phyloP scores from a whole-genome alignment of 1,140 invertebrate species.

The Plodia interpunctella region DNA sequence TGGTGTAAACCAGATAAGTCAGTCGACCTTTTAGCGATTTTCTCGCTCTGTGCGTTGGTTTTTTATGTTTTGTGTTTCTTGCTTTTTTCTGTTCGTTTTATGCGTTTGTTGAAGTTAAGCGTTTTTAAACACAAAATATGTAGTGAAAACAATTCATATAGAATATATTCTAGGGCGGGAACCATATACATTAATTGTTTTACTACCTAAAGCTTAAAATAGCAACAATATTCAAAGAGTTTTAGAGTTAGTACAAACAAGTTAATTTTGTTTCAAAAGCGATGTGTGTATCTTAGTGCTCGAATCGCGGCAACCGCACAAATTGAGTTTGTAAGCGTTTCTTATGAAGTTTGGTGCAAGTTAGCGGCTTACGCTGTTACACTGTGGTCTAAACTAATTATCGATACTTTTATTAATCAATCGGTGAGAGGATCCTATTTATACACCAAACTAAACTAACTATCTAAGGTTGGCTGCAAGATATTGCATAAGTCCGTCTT shows the following conservation, averaged over 20 bases:
- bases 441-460: too few relatives aligned
- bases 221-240: neutral
- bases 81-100: neutral
- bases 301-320: neutral
- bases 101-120: too few relatives aligned
- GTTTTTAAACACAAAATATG: too few relatives aligned
- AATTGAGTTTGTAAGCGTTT: slow-evolving; percentile 1
- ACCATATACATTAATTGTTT: too few relatives aligned
- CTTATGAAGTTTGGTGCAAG: neutral
- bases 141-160: too few relatives aligned
- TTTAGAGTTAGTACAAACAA: neutral
- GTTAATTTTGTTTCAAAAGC: neutral
- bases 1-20: neutral
- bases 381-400: too few relatives aligned
- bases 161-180: too few relatives aligned
- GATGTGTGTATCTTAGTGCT: neutral
- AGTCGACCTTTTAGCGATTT: slow-evolving; percentile 3
- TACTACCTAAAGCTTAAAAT: too few relatives aligned
- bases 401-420: too few relatives aligned
- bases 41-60: neutral
- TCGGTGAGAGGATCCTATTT: too few relatives aligned
- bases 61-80: neutral
- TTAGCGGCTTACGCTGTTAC: neutral
- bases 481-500: too few relatives aligned
- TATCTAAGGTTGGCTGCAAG: too few relatives aligned